Conservation (phyloP, 2,113 vertebrate genomes). For the Lagenorhynchus albirostris region DNA sequence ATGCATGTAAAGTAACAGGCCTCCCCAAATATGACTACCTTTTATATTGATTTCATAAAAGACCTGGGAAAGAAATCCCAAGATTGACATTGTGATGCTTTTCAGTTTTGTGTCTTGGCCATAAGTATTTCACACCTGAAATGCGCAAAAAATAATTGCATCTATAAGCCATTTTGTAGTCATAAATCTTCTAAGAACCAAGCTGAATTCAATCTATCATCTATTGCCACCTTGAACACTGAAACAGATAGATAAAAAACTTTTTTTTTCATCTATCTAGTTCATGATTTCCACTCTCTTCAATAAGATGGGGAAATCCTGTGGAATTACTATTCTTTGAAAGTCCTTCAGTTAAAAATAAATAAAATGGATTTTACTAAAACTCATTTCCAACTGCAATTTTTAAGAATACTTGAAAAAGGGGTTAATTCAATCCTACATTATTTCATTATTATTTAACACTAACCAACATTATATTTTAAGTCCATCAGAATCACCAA, state of each 20-base stretch:
- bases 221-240: not conserved
- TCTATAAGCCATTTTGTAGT: not conserved
- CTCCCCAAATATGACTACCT: not conserved
- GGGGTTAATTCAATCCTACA: not conserved
- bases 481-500: not conserved
- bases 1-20: not conserved
- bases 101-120: not conserved
- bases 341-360: conserved; percentile 13
- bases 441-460: not conserved
- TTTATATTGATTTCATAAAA: not conserved
- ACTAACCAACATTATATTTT: not conserved
- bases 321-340: not conserved
- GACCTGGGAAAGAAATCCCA: not conserved
- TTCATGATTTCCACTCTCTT: not conserved
- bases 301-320: not conserved
- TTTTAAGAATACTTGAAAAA: conserved; percentile 13
- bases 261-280: not conserved
- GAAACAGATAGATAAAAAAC: not conserved
- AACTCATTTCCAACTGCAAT: not conserved
- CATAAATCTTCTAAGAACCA: not conserved
- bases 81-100: not conserved
- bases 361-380: not conserved
- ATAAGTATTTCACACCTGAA: not conserved
- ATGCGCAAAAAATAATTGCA: not conserved
- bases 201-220: not conserved